These are phyloP conservation scores for Andricus curvator DNA, from an alignment of 2,888 invertebrate species.

Conservation along the genomic window DNA sequence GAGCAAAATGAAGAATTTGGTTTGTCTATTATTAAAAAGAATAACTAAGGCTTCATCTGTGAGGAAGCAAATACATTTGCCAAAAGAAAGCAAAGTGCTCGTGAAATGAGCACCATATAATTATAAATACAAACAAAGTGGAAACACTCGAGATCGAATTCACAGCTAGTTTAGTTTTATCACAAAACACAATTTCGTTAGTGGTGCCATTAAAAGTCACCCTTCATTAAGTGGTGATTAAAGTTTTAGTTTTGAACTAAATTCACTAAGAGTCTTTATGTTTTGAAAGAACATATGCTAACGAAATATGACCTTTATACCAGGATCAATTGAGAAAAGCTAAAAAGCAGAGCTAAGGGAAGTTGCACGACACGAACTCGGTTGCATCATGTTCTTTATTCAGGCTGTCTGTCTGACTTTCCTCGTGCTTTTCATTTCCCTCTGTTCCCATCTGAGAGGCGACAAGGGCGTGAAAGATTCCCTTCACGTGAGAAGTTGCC, in stretches of 20 bases:
- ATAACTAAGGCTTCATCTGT: too few species aligned
- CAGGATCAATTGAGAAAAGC: background rate
- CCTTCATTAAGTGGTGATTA: too few species aligned
- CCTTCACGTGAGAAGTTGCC: slow-evolving; percentile 50
- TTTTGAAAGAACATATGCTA: background rate
- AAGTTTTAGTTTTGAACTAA: background rate
- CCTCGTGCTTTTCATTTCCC: slow-evolving; percentile 52
- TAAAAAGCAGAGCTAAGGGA: background rate
- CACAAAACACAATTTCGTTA: too few species aligned
- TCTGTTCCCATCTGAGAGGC: slow-evolving; percentile 50
- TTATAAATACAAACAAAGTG: too few species aligned
- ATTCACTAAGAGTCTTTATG: background rate
- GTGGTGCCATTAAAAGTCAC: too few species aligned
- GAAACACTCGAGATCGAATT: too few species aligned
- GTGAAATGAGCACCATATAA: too few species aligned
- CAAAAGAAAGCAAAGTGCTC: too few species aligned
- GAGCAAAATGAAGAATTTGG: too few species aligned
- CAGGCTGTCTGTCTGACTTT: slow-evolving; percentile 49
- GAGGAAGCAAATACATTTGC: too few species aligned
- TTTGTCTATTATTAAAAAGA: too few species aligned
- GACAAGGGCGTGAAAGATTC: slow-evolving; percentile 56
- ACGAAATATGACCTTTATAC: background rate
- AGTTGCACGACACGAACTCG: slow-evolving; percentile 21
- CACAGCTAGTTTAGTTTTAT: too few species aligned
- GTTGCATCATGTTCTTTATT: slow-evolving; percentile 52